Evolutionary conservation across 2,888 invertebrate genomes (phyloP).

Genomic region (Kuschelorhynchus macadamiae): DNA sequence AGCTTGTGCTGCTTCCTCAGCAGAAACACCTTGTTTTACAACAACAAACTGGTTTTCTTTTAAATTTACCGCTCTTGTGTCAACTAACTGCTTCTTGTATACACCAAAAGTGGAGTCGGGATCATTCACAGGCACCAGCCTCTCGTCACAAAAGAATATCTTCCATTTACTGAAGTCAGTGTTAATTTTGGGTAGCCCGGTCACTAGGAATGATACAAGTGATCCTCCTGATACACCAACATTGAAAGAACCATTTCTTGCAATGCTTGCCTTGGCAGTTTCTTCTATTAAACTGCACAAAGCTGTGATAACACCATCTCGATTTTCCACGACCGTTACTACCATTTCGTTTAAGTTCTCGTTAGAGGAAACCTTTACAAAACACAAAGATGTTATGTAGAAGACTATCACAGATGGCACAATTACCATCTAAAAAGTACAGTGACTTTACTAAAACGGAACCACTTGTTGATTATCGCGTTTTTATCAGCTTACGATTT

Average conservation of each 20-base stretch:
- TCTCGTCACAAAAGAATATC: slow-evolving; percentile 95
- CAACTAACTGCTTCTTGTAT: slow-evolving; percentile 80
- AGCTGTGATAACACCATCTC: slow-evolving; percentile 67
- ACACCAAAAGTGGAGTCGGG: slow-evolving; percentile 90
- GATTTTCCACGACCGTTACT: slow-evolving; percentile 48
- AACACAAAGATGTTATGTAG: no score
- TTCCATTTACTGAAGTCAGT: slow-evolving; percentile 89
- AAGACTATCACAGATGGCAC: no score
- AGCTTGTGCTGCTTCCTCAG: slow-evolving; percentile 82
- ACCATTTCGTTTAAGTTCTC: slow-evolving; percentile 32
- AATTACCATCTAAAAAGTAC: no score
- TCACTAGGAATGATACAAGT: slow-evolving; percentile 80
- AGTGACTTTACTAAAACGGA: no score
- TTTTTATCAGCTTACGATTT: no score
- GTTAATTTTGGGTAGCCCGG: slow-evolving; percentile 77
- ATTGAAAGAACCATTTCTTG: slow-evolving; percentile 76
- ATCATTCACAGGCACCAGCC: slow-evolving; percentile 86
- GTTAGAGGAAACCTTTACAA: no score
- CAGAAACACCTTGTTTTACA: slow-evolving; percentile 82
- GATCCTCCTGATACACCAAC: slow-evolving; percentile 90
- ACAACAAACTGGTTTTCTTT: slow-evolving; percentile 82
- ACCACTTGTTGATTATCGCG: no score
- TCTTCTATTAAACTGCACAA: slow-evolving; percentile 76
- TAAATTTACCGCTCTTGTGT: slow-evolving; percentile 73
- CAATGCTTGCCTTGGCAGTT: slow-evolving; percentile 77